Evolutionary conservation across 2,113 vertebrate species (phyloP).

Genomic region (Microcebus tavaratra): DNA sequence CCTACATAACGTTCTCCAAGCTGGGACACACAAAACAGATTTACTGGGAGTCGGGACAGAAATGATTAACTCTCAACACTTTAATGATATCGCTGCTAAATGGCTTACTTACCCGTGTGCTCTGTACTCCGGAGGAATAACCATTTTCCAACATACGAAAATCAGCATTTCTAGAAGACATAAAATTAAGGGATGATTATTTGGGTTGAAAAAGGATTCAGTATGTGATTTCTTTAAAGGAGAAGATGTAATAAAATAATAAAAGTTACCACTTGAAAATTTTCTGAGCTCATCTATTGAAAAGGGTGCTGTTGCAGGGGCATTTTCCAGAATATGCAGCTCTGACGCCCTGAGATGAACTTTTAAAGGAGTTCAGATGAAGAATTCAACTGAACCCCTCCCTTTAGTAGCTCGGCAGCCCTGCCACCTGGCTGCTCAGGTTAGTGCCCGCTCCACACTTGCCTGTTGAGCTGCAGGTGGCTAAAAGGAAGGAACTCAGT

Average conservation of each 20-base stretch:
- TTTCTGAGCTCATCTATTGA: neutral
- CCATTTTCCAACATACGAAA: neutral
- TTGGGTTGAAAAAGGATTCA: neutral
- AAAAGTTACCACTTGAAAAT: neutral
- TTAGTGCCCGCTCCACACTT: neutral
- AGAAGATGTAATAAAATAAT: neutral
- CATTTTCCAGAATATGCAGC: neutral
- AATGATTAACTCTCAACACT: neutral
- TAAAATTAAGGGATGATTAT: constrained; percentile 12
- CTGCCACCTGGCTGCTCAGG: neutral
- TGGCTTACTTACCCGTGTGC: neutral
- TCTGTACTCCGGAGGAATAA: neutral
- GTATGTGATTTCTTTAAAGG: neutral
- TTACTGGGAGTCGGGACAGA: neutral
- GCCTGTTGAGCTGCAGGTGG: neutral
- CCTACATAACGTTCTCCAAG: constrained; percentile 2
- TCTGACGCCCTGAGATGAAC: neutral
- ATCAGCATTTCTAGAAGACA: constrained; percentile 27
- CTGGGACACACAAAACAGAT: constrained; percentile 55
- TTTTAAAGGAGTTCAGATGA: neutral
- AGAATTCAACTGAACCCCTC: neutral
- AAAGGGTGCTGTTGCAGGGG: neutral
- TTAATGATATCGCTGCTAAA: constrained; percentile 3
- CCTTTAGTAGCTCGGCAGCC: neutral
- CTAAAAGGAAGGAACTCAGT: neutral